These are phyloP conservation scores for Eremophila alpestris DNA, from an alignment of 2,797 vertebrate genomes.

Conservation along the genomic window DNA sequence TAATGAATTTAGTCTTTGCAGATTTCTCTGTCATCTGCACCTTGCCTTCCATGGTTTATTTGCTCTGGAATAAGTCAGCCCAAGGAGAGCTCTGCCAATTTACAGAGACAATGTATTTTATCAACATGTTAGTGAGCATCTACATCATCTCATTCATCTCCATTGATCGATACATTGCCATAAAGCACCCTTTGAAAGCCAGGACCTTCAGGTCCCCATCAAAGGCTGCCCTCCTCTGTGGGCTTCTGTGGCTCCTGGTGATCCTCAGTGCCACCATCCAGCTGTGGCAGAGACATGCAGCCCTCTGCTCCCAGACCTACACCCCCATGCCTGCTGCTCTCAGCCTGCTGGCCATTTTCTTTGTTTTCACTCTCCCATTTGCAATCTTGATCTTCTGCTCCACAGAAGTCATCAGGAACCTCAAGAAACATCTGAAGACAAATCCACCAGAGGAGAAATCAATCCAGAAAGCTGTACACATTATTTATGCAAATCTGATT, in stretches of 20 bases:
- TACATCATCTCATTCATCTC: constrained; percentile 70
- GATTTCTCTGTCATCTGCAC: constrained; percentile 76
- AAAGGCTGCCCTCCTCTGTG: constrained; percentile 67
- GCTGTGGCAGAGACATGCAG: fast-evolving
- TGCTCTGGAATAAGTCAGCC: neutral
- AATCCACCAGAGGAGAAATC: constrained; percentile 19
- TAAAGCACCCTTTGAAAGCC: constrained; percentile 70
- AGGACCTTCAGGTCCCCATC: constrained; percentile 61
- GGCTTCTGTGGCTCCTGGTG: constrained; percentile 57
- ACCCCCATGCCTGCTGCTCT: fast-evolving
- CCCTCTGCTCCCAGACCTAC: constrained; percentile 11
- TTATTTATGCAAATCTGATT: constrained; percentile 80
- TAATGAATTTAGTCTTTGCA: constrained; percentile 58
- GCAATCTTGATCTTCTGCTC: constrained; percentile 58
- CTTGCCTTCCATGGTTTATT: constrained; percentile 77
- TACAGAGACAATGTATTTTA: neutral
- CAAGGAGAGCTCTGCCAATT: constrained; percentile 18
- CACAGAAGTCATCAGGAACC: constrained; percentile 24
- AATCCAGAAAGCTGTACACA: constrained; percentile 60
- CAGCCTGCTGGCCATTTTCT: neutral
- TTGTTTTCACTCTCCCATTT: constrained; percentile 40
- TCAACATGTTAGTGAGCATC: constrained; percentile 77
- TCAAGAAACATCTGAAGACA: constrained; percentile 16
- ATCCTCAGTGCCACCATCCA: neutral
- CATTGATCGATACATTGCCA: constrained; percentile 68